A percentile compares a stretch with the other conserved stretches of the same genome.
These are phyloP conservation scores for Montifringilla adamsi DNA, from an alignment of 2,113 vertebrate species.

Conservation along the genomic window DNA sequence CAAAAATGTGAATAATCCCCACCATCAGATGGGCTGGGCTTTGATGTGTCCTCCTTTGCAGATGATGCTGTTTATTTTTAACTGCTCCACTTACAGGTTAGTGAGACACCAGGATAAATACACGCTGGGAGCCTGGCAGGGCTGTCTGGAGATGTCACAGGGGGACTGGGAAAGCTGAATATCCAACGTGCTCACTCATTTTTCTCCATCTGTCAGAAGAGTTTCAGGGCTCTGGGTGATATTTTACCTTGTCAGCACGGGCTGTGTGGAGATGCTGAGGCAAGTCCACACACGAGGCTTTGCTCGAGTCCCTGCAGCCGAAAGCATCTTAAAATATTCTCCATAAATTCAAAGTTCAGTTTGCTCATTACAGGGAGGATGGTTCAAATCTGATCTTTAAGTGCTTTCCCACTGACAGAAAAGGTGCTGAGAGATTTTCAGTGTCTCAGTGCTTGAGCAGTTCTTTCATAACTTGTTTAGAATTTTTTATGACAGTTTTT, in stretches of 20 bases:
- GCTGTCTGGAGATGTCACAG: not conserved
- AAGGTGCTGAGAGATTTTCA: conserved; percentile 22
- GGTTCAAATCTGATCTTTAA: not conserved
- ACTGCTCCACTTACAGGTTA: not conserved
- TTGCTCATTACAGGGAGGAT: not conserved
- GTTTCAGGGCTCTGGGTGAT: conserved; percentile 3
- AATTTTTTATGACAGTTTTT: not conserved
- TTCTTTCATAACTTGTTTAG: not conserved
- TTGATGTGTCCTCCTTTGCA: not conserved
- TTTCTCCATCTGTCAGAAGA: not conserved
- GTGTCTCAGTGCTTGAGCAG: not conserved
- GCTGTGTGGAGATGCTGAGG: not conserved
- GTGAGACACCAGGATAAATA: not conserved
- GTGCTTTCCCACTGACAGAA: not conserved
- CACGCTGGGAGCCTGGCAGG: not conserved
- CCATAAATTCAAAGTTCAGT: not conserved
- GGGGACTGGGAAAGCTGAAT: not conserved
- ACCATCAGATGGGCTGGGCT: not conserved
- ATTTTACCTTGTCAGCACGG: conserved; percentile 10
- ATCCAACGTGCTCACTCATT: not conserved
- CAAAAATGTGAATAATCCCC: not conserved
- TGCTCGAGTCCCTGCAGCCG: not conserved
- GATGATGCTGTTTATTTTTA: conserved; percentile 19
- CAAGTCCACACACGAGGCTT: not conserved
- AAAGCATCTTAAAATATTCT: conserved; percentile 1